Percentiles rank a stretch among this genome's conserved stretches.
phyloP scores from a whole-genome alignment of 92 coral and sea anemone genomes.

The Siderastrea siderea region DNA sequence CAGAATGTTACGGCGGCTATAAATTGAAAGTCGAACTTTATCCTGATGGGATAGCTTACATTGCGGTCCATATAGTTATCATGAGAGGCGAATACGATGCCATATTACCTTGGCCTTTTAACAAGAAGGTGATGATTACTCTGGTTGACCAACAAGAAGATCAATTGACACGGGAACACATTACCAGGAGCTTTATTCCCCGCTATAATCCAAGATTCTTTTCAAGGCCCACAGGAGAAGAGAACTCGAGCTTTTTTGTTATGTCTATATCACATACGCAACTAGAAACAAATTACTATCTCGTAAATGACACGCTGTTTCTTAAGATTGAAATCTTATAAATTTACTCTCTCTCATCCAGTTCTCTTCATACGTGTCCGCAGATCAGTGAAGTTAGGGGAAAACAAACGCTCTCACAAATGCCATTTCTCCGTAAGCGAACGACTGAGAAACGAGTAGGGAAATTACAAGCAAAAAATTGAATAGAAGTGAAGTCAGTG shows the following conservation, averaged over 20 bases:
- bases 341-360: too few species aligned
- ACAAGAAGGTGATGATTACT: slow-evolving; percentile 35
- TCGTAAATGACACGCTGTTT: slow-evolving; percentile 49
- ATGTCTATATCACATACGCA: slow-evolving; percentile 9
- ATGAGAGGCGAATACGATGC: slow-evolving; percentile 71
- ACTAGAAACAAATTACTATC: slow-evolving; percentile 25
- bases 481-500: too few species aligned
- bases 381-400: too few species aligned
- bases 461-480: too few species aligned
- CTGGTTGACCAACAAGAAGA: slow-evolving; percentile 61
- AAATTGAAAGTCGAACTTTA: slow-evolving; percentile 30
- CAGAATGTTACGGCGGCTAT: slow-evolving; percentile 55
- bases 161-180: slow-evolving; percentile 10
- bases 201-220: not conserved
- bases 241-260: not conserved
- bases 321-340: slow-evolving; percentile 25
- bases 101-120: slow-evolving; percentile 71
- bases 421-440: too few species aligned
- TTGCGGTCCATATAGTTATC: slow-evolving; percentile 28
- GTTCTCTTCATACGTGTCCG: too few species aligned
- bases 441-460: too few species aligned
- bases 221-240: slow-evolving; percentile 28
- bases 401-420: too few species aligned
- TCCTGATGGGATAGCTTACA: slow-evolving; percentile 26
- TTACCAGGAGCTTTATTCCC: not conserved